phyloP scores from a whole-genome alignment of 2,113 vertebrate genomes.

The Sterrhoptilus dennistouni region DNA sequence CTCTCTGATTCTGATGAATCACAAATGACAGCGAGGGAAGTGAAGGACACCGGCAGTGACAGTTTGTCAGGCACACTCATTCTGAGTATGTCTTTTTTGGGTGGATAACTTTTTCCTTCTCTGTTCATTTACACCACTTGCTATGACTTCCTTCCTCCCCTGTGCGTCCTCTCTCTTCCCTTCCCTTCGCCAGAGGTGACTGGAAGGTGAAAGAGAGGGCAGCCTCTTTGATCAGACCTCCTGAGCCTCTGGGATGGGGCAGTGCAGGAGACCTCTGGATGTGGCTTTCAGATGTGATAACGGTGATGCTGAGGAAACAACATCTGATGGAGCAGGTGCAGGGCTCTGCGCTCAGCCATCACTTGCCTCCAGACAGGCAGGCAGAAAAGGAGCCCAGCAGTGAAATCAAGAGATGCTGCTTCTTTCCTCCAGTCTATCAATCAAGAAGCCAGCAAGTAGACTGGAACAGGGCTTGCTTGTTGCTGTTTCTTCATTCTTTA shows the following conservation, averaged over 20 bases:
- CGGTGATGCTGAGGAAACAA: background rate
- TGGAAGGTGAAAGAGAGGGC: background rate
- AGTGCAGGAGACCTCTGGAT: background rate
- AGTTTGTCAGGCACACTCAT: constrained; percentile 53
- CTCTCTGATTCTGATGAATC: constrained; percentile 75
- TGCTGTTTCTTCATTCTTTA: background rate
- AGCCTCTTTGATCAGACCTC: background rate
- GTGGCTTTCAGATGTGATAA: background rate
- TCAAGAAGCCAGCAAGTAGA: background rate
- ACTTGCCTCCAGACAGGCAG: background rate
- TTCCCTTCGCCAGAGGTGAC: background rate
- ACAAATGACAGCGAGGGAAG: constrained; percentile 77
- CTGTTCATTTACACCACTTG: background rate
- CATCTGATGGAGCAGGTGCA: background rate
- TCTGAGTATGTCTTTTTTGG: background rate
- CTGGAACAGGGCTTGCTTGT: background rate
- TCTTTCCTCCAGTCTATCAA: background rate
- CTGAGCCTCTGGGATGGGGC: fast-evolving
- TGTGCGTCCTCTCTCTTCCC: background rate
- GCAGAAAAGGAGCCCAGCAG: background rate
- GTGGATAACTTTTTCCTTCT: constrained; percentile 8
- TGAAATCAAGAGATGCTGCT: background rate
- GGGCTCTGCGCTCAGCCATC: background rate
- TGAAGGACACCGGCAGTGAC: constrained; percentile 77
- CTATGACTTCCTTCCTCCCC: background rate